Evolutionary conservation across 2,113 vertebrate species (phyloP).

Genomic region (Atherinomorus stipes): DNA sequence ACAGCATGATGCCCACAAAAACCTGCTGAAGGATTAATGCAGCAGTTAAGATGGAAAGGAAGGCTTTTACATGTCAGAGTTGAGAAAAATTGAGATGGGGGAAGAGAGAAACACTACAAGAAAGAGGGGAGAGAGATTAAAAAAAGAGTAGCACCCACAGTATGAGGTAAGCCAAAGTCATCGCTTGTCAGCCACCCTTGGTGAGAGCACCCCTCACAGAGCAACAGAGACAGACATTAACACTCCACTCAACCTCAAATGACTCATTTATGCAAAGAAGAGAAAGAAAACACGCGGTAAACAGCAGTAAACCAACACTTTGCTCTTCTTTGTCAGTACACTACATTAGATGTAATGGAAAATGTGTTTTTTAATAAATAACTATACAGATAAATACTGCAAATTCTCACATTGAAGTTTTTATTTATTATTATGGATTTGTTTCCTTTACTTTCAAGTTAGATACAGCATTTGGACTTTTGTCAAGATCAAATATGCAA

Average conservation of each 20-base stretch:
- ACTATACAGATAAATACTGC: neutral
- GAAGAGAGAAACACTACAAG: constrained; percentile 54
- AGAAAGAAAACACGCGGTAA: constrained; percentile 18
- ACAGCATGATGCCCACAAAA: constrained; percentile 70
- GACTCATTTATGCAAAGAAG: constrained; percentile 50
- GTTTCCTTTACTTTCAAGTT: too few species aligned
- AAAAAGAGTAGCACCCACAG: constrained; percentile 70
- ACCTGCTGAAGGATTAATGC: constrained; percentile 70
- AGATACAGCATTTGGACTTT: too few species aligned
- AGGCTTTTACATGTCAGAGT: constrained; percentile 70
- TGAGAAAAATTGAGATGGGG: constrained; percentile 72
- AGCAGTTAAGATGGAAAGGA: constrained; percentile 60
- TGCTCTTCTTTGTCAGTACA: neutral
- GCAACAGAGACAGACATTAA: constrained; percentile 75
- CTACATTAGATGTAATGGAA: neutral
- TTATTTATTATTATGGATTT: too few species aligned
- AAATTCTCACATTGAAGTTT: too few species aligned
- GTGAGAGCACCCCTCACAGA: constrained; percentile 69
- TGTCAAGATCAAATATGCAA: too few species aligned
- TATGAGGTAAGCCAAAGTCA: constrained; percentile 75
- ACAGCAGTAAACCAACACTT: constrained; percentile 32
- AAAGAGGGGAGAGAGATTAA: constrained; percentile 70
- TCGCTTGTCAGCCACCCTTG: constrained; percentile 74
- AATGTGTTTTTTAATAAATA: neutral
- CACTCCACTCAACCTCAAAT: constrained; percentile 58